phyloP scores from a whole-genome alignment of 2,113 vertebrate genomes.

The Himantopus leucocephalus region DNA sequence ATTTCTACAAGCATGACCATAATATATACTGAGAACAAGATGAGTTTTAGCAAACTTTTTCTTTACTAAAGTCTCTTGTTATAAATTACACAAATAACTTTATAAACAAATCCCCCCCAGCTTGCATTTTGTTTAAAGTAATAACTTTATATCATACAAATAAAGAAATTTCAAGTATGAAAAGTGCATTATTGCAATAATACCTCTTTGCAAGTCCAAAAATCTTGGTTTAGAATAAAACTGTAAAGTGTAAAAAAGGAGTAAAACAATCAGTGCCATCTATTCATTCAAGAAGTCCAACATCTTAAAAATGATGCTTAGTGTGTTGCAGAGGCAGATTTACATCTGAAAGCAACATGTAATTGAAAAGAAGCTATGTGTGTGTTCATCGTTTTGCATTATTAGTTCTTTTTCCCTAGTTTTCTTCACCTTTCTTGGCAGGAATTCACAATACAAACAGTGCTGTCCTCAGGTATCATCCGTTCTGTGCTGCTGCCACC shows the following conservation, averaged over 20 bases:
- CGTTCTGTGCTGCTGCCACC: constrained; percentile 89
- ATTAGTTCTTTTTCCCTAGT: background rate
- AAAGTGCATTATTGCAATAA: constrained; percentile 99
- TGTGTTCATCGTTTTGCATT: constrained; percentile 48
- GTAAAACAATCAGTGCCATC: constrained; percentile 81
- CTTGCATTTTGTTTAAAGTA: constrained; percentile 80
- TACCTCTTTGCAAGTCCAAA: constrained; percentile 98
- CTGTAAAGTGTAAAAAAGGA: constrained; percentile 83
- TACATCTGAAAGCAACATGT: constrained; percentile 75
- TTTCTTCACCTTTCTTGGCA: constrained; percentile 54
- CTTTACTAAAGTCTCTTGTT: constrained; percentile 81
- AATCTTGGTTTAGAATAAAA: constrained; percentile 98
- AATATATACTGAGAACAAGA: constrained; percentile 71
- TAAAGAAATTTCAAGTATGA: constrained; percentile 95
- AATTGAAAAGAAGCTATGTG: constrained; percentile 67
- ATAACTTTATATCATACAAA: constrained; percentile 84
- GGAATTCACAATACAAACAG: constrained; percentile 2
- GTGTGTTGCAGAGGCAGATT: constrained; percentile 74
- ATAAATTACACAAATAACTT: constrained; percentile 84
- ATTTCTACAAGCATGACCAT: background rate
- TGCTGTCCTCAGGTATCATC: constrained; percentile 69
- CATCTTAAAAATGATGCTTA: constrained; percentile 74
- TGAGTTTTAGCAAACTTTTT: constrained; percentile 76
- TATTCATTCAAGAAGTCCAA: constrained; percentile 75
- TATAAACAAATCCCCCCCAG: constrained; percentile 78